Evolutionary conservation across 2,797 vertebrate species (phyloP).

Genomic region (Lagodon rhomboides): DNA sequence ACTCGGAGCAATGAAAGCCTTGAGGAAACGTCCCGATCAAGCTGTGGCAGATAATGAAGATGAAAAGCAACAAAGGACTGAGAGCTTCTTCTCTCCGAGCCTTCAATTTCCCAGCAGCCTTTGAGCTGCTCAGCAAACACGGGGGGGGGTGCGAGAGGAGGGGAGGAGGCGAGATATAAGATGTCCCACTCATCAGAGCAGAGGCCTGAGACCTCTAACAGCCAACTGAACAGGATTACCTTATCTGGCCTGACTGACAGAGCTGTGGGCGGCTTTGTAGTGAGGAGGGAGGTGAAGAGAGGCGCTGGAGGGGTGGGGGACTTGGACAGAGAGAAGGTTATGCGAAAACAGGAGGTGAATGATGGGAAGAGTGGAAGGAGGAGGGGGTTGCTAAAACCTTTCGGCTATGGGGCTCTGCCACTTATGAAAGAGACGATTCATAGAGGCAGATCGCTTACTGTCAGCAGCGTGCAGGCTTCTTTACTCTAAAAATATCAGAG

Average conservation of each 20-base stretch:
- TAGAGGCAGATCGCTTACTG: constrained; percentile 77
- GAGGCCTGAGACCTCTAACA: constrained; percentile 76
- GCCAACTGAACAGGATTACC: constrained; percentile 82
- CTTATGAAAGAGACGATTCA: constrained; percentile 87
- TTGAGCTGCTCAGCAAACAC: constrained; percentile 77
- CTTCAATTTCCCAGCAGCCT: constrained; percentile 76
- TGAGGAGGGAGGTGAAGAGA: constrained; percentile 76
- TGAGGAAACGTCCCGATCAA: constrained; percentile 56
- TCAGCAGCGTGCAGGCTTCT: constrained; percentile 50
- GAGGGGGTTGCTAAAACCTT: constrained; percentile 67
- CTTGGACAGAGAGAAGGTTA: constrained; percentile 79
- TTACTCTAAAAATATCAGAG: constrained; percentile 50
- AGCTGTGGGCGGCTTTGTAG: constrained; percentile 83
- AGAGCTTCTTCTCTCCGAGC: constrained; percentile 73
- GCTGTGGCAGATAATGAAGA: constrained; percentile 72
- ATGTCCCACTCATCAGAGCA: constrained; percentile 85
- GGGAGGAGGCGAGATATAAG: constrained; percentile 79
- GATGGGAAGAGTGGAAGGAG: constrained; percentile 75
- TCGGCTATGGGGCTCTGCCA: constrained; percentile 61
- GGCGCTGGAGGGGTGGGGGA: constrained; percentile 60
- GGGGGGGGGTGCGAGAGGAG: constrained; percentile 59
- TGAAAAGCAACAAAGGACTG: constrained; percentile 74
- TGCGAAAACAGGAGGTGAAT: constrained; percentile 77
- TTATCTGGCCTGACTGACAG: constrained; percentile 87
- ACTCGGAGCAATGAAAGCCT: constrained; percentile 39